Evolutionary conservation across 1,140 invertebrate species (phyloP).

Genomic region (Popillia japonica): DNA sequence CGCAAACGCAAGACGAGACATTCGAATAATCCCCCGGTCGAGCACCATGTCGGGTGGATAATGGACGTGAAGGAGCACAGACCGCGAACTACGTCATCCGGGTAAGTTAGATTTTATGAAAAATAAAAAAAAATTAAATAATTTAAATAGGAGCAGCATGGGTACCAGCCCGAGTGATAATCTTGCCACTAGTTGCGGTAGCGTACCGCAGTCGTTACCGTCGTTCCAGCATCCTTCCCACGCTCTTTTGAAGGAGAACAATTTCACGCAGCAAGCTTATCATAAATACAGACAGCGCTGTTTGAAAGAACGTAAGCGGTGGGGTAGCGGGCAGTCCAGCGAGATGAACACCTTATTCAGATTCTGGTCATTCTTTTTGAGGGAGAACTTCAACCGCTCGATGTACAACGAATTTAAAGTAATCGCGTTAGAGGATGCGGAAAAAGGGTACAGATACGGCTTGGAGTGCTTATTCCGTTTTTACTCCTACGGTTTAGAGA

Average conservation of each 20-base stretch:
- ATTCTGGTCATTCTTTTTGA: slow-evolving; percentile 99
- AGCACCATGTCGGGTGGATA: slow-evolving; percentile 97
- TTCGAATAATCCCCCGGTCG: slow-evolving; percentile 90
- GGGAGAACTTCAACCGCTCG: slow-evolving; percentile 97
- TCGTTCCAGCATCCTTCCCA: slow-evolving; percentile 97
- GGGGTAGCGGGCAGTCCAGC: slow-evolving; percentile 91
- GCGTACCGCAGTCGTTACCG: slow-evolving; percentile 82
- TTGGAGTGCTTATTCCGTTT: slow-evolving; percentile 98
- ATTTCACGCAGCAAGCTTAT: slow-evolving; percentile 97
- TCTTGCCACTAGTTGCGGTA: slow-evolving; percentile 75
- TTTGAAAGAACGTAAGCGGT: slow-evolving; percentile 90
- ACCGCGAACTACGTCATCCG: slow-evolving; percentile 76
- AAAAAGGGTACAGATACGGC: slow-evolving; percentile 87
- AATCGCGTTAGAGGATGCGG: slow-evolving; percentile 92
- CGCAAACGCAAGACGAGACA: slow-evolving; percentile 92
- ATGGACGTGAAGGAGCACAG: slow-evolving; percentile 88
- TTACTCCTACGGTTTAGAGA: slow-evolving; percentile 97
- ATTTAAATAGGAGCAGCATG: slow-evolving; percentile 64
- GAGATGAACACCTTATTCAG: slow-evolving; percentile 98
- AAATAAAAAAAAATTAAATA: background rate
- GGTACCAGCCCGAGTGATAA: slow-evolving; percentile 75
- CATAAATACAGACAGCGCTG: slow-evolving; percentile 94
- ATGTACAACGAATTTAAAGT: slow-evolving; percentile 98
- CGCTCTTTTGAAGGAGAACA: slow-evolving; percentile 93
- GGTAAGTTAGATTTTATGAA: slow-evolving; percentile 58